phyloP scores from a whole-genome alignment of 1,140 invertebrate genomes.

The Sinella curviseta region DNA sequence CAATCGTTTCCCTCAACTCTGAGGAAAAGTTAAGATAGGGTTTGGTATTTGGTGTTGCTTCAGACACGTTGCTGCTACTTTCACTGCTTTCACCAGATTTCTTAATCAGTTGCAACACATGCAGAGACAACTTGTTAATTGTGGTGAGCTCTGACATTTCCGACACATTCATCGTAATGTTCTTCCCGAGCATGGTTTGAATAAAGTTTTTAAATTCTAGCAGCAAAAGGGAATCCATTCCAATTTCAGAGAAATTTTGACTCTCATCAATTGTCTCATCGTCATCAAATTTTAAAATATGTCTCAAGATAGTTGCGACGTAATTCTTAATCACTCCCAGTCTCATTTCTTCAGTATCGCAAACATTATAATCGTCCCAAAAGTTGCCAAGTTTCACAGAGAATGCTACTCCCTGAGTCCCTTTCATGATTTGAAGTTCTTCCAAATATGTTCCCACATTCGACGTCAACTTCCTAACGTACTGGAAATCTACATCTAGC shows the following conservation, averaged over 20 bases:
- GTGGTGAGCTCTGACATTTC: conserved; percentile 16
- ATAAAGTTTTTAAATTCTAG: conserved; percentile 1
- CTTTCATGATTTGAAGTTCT: conserved; percentile 5
- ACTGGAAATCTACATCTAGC: conserved; percentile 4
- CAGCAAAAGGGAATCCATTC: conserved; percentile 13
- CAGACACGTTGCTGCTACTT: background rate
- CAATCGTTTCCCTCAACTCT: background rate
- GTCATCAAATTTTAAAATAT: conserved; percentile 24
- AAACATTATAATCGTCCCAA: conserved; percentile 18
- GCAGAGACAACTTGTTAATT: background rate
- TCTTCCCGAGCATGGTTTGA: conserved; percentile 4
- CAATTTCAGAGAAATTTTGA: background rate
- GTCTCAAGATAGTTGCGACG: background rate
- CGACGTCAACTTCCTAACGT: background rate
- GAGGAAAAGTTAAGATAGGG: background rate
- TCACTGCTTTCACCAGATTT: background rate
- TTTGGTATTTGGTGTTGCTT: background rate
- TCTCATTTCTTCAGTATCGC: background rate
- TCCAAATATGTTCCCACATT: conserved; percentile 18
- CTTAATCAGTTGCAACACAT: background rate
- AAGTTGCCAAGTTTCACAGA: conserved; percentile 8
- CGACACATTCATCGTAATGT: conserved; percentile 22
- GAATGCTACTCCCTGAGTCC: background rate
- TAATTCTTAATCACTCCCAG: background rate
- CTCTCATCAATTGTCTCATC: conserved; percentile 10